Evolutionary conservation across 2,888 invertebrate species (phyloP), one percentile per base, ranked within the genome.

Genomic region (Pristionchus arcanus): DNA sequence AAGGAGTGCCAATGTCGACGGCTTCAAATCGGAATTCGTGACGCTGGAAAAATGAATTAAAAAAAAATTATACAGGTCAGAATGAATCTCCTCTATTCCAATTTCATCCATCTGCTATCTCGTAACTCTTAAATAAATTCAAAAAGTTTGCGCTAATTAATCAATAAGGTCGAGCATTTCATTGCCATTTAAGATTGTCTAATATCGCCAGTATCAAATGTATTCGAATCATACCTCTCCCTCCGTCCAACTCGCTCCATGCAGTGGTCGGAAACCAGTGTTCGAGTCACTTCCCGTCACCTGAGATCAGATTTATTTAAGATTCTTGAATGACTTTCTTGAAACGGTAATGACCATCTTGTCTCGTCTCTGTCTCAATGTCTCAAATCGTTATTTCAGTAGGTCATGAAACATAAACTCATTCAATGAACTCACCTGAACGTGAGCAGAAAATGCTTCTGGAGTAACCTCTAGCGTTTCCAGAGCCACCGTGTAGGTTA

Each of bases 21-120:
- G 92, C 92, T 89, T 92, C 92, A 68, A 92, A 89, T 28, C 90
- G 90, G 89, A 93, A 93, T 15, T 90, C 68, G 37, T 88, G 53
- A 19, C 83, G 55, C 92, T 92, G 42, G 55, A 91, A 90, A 31
- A 21, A 66, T 11, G 25, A 13, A 49, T 53, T 53, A n/a, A n/a
- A 59, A 28, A 85, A 19, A 2, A 81, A 25, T n/a, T 25, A 81
- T 21, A 28, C 68, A 68, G 2, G 59, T 19, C 59, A 11, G 25
- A n/a, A 63, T 63, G 63, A n/a, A 21, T n/a, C 63, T 3, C 0
- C 63, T 11, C 25, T n/a, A n/a, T n/a, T n/a, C n/a, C n/a, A n/a
- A n/a, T n/a, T 63, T 55, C 55, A 55, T 55, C 4, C 21, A 55
- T 9, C 19, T n/a, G 25, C 63, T 49, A 49, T 49, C 9, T 49